phyloP scores from a whole-genome alignment of 2,113 vertebrate genomes.

The Sardina pilchardus region DNA sequence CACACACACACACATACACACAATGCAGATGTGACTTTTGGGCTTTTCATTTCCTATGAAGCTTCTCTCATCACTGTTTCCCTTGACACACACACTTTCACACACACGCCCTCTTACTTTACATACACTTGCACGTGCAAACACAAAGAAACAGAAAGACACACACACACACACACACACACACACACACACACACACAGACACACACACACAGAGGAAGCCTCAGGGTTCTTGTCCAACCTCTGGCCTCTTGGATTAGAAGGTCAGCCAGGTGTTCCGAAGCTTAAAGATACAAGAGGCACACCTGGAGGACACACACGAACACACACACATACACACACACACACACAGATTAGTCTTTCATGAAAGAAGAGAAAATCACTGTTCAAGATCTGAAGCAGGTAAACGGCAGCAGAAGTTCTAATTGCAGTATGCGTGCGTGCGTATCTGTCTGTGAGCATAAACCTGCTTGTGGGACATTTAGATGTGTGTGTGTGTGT shows the following conservation, averaged over 20 bases:
- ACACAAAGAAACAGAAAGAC: background rate
- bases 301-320: constrained; percentile 37
- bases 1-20: constrained; percentile 22
- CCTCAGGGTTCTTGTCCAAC: background rate
- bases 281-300: background rate
- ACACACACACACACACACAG: background rate
- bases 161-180: constrained; percentile 4
- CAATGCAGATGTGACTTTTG: constrained; percentile 1
- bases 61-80: constrained; percentile 39
- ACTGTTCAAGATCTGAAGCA: constrained; percentile 57
- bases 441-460: background rate
- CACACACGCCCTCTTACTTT: constrained; percentile 38
- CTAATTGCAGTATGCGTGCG: background rate
- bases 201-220: background rate
- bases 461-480: too few relatives aligned
- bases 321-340: background rate
- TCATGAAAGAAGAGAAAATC: constrained; percentile 34
- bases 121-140: background rate
- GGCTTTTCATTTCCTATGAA: background rate
- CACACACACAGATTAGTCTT: constrained; percentile 35
- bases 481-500: constrained; percentile 49
- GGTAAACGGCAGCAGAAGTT: constrained; percentile 32
- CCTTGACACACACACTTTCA: constrained; percentile 24
- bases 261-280: background rate
- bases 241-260: background rate